Base-by-base conservation (phyloP, 2,888 invertebrate genomes). In the Poecilus cupreus region DNA sequence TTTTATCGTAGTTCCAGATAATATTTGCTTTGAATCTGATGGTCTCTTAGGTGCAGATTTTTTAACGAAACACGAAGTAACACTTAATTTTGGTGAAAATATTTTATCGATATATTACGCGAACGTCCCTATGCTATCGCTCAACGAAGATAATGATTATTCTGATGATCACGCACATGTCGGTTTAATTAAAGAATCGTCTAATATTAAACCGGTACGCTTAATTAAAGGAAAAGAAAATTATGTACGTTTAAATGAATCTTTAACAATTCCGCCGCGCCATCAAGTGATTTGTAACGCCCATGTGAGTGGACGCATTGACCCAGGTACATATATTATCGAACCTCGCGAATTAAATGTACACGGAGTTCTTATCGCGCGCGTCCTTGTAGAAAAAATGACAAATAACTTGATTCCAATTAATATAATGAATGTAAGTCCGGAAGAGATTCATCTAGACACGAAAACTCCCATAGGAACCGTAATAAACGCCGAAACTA, bases 31-130 rank as follows among this genome's bases (percentile, higher is more conserved):
- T 8, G 24, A 22, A 49, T 20, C 51, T 8, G 76, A 76, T 22
- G 76, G 76, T 2, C 37, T 76, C 13, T 8, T 76, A 49, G 57
- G 76, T 18, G 43, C 43, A 24, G 76, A 76, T 11, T 76, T 76
- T 24, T 26, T 68, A 26, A 1, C 46, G 10, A 11, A 16, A 54
- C 24, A 51, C 20, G 51, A 76, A 51, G 39, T 24, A 76, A 24
- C 24, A 0, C 3, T 76, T n/a, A 37, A 76, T 76, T 76, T 76
- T n/a, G 3, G 8, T 11, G 1, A 26, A n/a, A n/a, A 76, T 18
- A 60, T 10, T 60, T 51, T 46, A 51, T 51, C 18, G 3, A 8
- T 16, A 2, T 51, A 51, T 10, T 51, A 51, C 18, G 51, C 51
- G 18, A 51, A 16, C 0, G 2, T 16, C 5, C 4, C 51, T 8